These are phyloP conservation scores for Ailurus styani DNA, from an alignment of 2,113 vertebrate genomes.

Conservation along the genomic window DNA sequence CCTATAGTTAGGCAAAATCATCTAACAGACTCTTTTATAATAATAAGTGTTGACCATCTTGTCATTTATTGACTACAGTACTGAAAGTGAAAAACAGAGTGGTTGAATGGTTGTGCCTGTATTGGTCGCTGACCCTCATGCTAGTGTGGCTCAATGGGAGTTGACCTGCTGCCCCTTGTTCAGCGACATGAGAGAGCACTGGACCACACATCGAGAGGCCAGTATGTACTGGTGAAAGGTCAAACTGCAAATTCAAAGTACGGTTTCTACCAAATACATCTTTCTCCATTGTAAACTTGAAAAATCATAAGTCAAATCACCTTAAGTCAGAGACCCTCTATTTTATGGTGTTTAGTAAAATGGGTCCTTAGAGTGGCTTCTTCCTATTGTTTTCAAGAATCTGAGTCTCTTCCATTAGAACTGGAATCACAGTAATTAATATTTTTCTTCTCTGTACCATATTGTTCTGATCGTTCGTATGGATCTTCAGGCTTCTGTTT, in stretches of 20 bases:
- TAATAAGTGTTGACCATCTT: neutral
- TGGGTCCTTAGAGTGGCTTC: neutral
- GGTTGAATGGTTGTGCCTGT: neutral
- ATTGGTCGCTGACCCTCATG: neutral
- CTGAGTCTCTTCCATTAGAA: neutral
- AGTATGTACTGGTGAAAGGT: neutral
- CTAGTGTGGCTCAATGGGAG: neutral
- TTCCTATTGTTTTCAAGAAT: conserved; percentile 22
- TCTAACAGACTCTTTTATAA: neutral
- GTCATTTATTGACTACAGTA: neutral
- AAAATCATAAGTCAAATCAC: neutral
- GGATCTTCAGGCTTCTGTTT: conserved; percentile 28
- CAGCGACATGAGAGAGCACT: neutral
- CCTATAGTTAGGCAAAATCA: neutral
- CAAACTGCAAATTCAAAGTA: neutral
- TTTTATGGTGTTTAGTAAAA: neutral
- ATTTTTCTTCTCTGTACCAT: conserved; percentile 38
- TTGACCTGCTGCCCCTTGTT: neutral
- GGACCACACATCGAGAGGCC: neutral
- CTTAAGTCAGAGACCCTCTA: neutral
- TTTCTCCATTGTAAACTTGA: neutral
- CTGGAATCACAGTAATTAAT: neutral
- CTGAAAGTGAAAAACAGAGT: neutral
- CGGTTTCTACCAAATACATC: neutral
- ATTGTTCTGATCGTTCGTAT: neutral